Percentiles rank a stretch among this genome's conserved stretches.
Conservation (phyloP, 2,888 invertebrate genomes). For the Watsonalla cultraria region DNA sequence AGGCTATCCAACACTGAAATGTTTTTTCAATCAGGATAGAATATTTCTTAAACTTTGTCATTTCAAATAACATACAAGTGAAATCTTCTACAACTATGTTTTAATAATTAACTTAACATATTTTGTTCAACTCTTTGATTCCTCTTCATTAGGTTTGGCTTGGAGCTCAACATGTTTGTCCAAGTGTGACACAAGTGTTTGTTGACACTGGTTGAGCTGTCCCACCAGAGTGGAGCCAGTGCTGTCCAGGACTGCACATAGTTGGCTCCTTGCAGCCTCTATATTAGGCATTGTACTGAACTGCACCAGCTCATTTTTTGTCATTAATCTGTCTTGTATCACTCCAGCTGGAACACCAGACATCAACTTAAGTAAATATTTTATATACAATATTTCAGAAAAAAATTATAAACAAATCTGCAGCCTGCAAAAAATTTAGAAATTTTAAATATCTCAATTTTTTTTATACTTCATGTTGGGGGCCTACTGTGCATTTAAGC, state of each 20-base stretch:
- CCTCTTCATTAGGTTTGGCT: conserved; percentile 22
- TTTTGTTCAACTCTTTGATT: conserved; percentile 21
- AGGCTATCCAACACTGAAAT: no score
- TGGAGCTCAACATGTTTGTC: conserved; percentile 76
- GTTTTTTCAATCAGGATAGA: no score
- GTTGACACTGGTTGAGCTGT: conserved; percentile 84
- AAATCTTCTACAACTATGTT: not conserved
- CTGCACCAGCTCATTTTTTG: conserved; percentile 82
- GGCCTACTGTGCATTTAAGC: no score
- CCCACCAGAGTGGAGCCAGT: conserved; percentile 81
- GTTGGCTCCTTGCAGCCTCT: conserved; percentile 80
- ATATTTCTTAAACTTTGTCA: no score
- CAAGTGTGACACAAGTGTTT: conserved; percentile 81
- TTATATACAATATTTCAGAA: no score
- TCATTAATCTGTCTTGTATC: conserved; percentile 83
- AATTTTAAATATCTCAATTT: no score
- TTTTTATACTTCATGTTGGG: no score
- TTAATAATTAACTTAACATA: not conserved
- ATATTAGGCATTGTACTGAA: conserved; percentile 83
- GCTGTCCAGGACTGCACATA: conserved; percentile 83
- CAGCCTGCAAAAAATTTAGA: no score
- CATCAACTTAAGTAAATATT: no score
- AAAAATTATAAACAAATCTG: no score
- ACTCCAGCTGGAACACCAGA: conserved; percentile 84
- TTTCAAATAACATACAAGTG: not conserved